Evolutionary conservation across 2,888 invertebrate genomes (phyloP), one percentile per base, ranked within the genome.

Genomic region (Lymantria monacha): DNA sequence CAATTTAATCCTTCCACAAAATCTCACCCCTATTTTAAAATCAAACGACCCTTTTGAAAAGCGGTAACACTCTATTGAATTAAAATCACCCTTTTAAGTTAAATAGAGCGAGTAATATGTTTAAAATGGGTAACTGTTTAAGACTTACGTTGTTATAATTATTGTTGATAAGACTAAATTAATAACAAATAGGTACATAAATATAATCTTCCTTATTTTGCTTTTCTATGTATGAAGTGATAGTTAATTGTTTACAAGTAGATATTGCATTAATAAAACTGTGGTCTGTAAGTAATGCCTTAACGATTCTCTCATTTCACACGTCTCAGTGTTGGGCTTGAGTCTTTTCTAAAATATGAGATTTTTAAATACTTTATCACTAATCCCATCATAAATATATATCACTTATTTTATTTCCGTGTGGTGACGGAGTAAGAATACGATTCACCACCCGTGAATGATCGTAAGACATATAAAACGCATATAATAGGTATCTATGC

Each of bases 21-120:
- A 12, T 52, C 22, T n/a, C 44, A 49, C 55, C 61, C 65, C 49
- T 47, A 41, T 52, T 56, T 53, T 43, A 49, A 65, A 61, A 47
- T 48, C 37, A 42, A 15, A 15, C 46, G 49, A 55, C 62, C 65
- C 65, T 5, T 54, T 42, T 33, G 30, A 46, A 22, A 52, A 59
- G 50, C 42, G 11, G 44, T n/a, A 48, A 30, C 64, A 69, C 67
- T 70, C 62, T 67, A 71, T 70, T 66, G 62, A 70, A 75, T 73
- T 67, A 62, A 57, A 61, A 60, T 51, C 73, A 70, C 73, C 63
- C 69, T 63, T 64, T 67, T 43, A 65, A 69, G 53, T 59, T 55
- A 15, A 63, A 67, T 59, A 51, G 55, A 44, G 55, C 58, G 54
- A 49, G 51, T 51, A 45, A 57, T 57, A 31, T 54, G 47, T 57